A percentile compares a stretch with the other conserved stretches of the same genome.
phyloP scores from a whole-genome alignment of 2,113 vertebrate species.

The Pelusios castaneus region DNA sequence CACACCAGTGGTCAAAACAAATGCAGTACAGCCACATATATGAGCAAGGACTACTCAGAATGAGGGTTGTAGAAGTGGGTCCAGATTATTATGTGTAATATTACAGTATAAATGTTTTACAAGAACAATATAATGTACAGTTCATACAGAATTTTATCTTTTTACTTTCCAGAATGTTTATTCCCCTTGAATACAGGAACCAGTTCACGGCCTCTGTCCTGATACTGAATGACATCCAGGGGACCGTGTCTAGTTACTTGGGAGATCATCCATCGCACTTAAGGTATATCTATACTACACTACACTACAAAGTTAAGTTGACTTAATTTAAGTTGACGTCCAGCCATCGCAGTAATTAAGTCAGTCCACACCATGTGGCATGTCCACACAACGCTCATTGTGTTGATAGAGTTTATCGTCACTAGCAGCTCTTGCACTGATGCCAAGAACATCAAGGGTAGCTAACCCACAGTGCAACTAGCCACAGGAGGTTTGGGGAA shows the following conservation, averaged over 20 bases:
- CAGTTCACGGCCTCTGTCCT: background rate
- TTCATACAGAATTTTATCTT: conserved; percentile 4
- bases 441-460: too few species aligned
- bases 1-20: fast-evolving
- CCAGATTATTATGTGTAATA: background rate
- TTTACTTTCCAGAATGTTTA: background rate
- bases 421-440: too few species aligned
- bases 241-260: background rate
- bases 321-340: too few species aligned
- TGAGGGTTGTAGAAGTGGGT: background rate
- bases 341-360: too few species aligned
- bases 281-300: too few species aligned
- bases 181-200: background rate
- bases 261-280: background rate
- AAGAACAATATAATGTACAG: background rate
- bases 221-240: background rate
- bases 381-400: too few species aligned
- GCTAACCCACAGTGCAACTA: too few species aligned
- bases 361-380: too few species aligned
- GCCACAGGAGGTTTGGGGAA: too few species aligned
- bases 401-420: too few species aligned
- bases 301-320: too few species aligned
- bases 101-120: background rate
- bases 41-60: fast-evolving
- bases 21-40: background rate